Percentiles rank a stretch among this genome's conserved stretches.
phyloP scores from a whole-genome alignment of 2,113 vertebrate species.

The Mixornis gularis region DNA sequence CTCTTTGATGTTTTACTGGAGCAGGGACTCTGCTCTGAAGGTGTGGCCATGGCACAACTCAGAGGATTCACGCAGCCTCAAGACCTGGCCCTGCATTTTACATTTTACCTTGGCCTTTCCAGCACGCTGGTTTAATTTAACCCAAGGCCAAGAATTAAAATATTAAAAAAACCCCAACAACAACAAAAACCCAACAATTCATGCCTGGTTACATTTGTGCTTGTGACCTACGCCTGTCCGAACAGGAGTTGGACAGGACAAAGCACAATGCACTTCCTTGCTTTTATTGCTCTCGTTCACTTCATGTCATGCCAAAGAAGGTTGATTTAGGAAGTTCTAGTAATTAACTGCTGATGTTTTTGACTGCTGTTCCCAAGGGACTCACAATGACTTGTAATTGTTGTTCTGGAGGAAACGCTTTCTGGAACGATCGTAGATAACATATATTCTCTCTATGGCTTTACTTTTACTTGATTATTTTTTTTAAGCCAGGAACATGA shows the following conservation, averaged over 20 bases:
- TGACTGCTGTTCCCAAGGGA: conserved; percentile 48
- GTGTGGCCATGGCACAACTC: neutral
- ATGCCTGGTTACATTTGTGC: conserved; percentile 54
- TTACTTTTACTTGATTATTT: conserved; percentile 33
- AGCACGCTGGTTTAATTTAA: conserved; percentile 29
- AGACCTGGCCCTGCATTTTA: conserved; percentile 1
- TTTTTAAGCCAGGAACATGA: neutral
- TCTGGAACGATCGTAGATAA: conserved; percentile 25
- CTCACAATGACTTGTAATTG: conserved; percentile 51
- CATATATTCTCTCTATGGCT: neutral
- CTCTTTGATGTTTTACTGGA: neutral
- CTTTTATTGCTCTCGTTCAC: conserved; percentile 65
- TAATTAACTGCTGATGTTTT: conserved; percentile 65
- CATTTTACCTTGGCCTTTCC: conserved; percentile 55
- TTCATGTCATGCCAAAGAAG: conserved; percentile 69
- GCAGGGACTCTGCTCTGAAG: neutral
- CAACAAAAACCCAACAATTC: neutral
- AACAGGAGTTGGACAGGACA: conserved; percentile 64
- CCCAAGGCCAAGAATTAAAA: conserved; percentile 51
- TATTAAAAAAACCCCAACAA: neutral
- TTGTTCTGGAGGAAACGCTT: conserved; percentile 52
- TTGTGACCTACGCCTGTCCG: conserved; percentile 56
- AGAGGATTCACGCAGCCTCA: conserved; percentile 13
- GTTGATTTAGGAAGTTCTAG: conserved; percentile 61
- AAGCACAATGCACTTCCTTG: conserved; percentile 70